These are phyloP conservation scores for Hystrix brachyura DNA, from an alignment of 2,113 vertebrate species.

Conservation along the genomic window DNA sequence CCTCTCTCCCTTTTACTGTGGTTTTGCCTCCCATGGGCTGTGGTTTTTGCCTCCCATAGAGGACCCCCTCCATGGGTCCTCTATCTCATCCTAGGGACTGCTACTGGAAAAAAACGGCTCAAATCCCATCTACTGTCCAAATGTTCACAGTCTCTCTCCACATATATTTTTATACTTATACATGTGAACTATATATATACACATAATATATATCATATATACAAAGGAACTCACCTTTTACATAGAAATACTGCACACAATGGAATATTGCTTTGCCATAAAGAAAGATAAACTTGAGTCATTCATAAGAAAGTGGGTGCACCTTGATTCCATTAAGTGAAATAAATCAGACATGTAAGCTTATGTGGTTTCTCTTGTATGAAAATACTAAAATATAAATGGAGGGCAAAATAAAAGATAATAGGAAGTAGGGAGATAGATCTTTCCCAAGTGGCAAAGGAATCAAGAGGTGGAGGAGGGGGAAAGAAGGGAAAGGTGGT, in stretches of 20 bases:
- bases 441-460: neutral
- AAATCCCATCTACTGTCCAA: neutral
- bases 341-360: neutral
- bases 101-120: neutral
- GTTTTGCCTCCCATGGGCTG: neutral
- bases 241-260: neutral
- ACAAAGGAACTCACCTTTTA: neutral
- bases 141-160: neutral
- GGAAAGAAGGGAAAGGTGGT: no score
- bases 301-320: neutral
- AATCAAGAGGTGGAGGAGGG: neutral
- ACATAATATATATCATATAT: neutral
- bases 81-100: neutral
- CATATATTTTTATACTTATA: neutral
- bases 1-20: no score
- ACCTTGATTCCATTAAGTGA: neutral
- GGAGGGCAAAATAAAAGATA: neutral
- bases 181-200: neutral
- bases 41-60: neutral
- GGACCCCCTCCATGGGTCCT: no score
- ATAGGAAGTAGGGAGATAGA: neutral
- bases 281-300: neutral
- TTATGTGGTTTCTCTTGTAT: neutral
- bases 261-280: neutral
- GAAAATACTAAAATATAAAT: neutral